phyloP scores from a whole-genome alignment of 2,113 vertebrate genomes.

The human region GRCh38 chr1:168372501-168373000 shows the following conservation, averaged over 20 bases:
- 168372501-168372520: neutral
- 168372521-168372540: neutral
- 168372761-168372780: neutral
- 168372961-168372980: neutral
- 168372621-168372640: neutral
- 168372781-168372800: neutral
- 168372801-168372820: accelerated
- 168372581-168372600: neutral
- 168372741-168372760: neutral
- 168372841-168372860: too few relatives aligned
- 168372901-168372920: neutral
- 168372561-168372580: neutral
- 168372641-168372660: neutral
- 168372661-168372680: neutral
- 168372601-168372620: neutral
- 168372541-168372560: neutral
- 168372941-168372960: too few relatives aligned
- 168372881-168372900: neutral
- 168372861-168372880: neutral
- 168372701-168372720: neutral
- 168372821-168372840: neutral
- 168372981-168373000: neutral
- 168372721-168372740: neutral
- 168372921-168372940: accelerated
- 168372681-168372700: neutral